Base-by-base conservation (phyloP, 1,140 invertebrate genomes). In the Drosophila pruinosa region DNA sequence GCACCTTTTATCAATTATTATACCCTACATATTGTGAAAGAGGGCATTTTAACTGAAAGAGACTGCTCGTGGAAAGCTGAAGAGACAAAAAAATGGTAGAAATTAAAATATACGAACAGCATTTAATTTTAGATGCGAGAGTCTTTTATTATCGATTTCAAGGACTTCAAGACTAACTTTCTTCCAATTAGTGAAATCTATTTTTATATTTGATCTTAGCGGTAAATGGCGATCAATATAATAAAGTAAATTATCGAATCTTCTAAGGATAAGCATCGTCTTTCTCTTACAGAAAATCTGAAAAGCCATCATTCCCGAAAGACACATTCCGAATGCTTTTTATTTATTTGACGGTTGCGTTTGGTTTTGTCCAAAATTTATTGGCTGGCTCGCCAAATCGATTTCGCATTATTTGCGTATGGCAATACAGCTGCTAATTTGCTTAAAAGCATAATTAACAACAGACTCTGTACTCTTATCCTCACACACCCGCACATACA, bases 391-490 rank as follows among this genome's bases (percentile, higher is more conserved):
- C 59, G 38, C 59, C 76, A 57, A 77, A 86, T 85, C 81, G 81
- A 85, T 86, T 85, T 86, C 64, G 31, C 69, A 81, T 86, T 86
- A 86, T 74, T 80, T 64, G 58, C 59, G 65, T 74, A 59, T 50
- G 75, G 64, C 80, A 76, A 83, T 85, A 64, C 81, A 81, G 73
- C 75, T 76, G 81, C 81, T 85, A 85, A 85, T 85, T 85, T 85
- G 81, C 77, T 85, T 86, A 86, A 85, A 85, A 85, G 81, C 81
- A 86, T 85, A 85, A 85, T 85, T 85, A 85, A 85, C 81, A 80
- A 38, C 73, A 24, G 8, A 52, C 67, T n/a, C 28, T n/a, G 53
- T 19, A 48, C 15, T 14, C 22, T 17, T 43, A 43, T 26, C 19
- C 24, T 26, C 2, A 26, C 31, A 39, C 26, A 47, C 14, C 50